Evolutionary conservation across 2,888 invertebrate species (phyloP).

Genomic region (Ectemnius lituratus): DNA sequence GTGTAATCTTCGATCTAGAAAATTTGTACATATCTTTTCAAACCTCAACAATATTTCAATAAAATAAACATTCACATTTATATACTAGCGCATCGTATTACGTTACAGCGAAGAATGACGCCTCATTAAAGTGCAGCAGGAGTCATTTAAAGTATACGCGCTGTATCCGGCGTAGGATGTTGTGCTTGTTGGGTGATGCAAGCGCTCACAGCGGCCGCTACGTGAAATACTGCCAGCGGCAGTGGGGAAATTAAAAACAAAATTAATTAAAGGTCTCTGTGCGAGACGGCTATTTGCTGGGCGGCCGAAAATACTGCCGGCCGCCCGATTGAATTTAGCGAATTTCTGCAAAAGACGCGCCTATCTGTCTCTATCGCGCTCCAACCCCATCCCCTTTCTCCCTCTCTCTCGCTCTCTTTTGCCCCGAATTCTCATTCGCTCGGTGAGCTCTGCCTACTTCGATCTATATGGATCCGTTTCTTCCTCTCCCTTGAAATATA

Average conservation of each 20-base stretch:
- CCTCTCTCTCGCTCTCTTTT: slow-evolving; percentile 10
- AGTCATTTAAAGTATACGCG: too few species aligned
- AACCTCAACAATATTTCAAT: too few species aligned
- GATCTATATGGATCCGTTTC: too few species aligned
- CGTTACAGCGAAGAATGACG: too few species aligned
- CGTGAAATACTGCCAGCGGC: slow-evolving; percentile 52
- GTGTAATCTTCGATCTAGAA: too few species aligned
- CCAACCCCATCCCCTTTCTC: not conserved
- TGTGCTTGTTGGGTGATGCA: not conserved
- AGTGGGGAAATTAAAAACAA: slow-evolving; percentile 56
- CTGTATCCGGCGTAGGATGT: too few species aligned
- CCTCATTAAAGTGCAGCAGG: too few species aligned
- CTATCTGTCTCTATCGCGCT: not conserved
- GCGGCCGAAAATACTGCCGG: slow-evolving; percentile 13
- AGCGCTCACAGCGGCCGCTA: slow-evolving; percentile 2
- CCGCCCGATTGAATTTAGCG: slow-evolving; percentile 7
- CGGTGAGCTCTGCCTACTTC: too few species aligned
- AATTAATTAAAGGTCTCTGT: slow-evolving; percentile 52
- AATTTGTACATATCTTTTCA: too few species aligned
- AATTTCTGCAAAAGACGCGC: not conserved
- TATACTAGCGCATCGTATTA: too few species aligned
- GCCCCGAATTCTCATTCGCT: slow-evolving; percentile 3
- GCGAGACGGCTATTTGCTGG: slow-evolving; percentile 30
- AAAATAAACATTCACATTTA: too few species aligned
- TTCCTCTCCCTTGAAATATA: too few species aligned